Evolutionary conservation across 2,113 vertebrate species (phyloP).

Genomic region (Odocoileus hemionus): DNA sequence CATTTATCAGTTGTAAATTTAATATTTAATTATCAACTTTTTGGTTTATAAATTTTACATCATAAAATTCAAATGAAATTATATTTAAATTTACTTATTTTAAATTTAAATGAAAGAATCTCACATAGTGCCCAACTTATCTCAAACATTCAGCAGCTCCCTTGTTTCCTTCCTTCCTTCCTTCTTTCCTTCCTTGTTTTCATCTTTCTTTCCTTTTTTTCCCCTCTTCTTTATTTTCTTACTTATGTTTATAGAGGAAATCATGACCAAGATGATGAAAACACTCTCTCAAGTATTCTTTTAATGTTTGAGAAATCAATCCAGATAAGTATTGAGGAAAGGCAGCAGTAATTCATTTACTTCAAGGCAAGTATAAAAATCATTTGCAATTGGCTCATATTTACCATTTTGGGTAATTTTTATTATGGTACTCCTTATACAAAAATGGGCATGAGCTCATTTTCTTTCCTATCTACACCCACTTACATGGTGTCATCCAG

Average conservation of each 20-base stretch:
- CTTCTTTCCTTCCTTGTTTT: not conserved
- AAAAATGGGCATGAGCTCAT: constrained; percentile 15
- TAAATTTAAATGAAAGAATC: not conserved
- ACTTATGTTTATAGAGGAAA: not conserved
- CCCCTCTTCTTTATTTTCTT: not conserved
- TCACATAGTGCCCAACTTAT: not conserved
- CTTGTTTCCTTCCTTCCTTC: not conserved
- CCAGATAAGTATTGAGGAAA: not conserved
- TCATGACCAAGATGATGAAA: not conserved
- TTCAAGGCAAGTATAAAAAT: not conserved
- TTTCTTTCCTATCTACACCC: constrained; percentile 31
- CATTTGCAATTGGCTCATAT: not conserved
- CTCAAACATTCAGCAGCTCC: not conserved
- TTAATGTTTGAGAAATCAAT: not conserved
- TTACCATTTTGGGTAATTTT: constrained; percentile 22
- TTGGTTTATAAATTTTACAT: not conserved
- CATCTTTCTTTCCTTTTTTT: not conserved
- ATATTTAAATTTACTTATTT: not conserved
- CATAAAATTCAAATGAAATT: not conserved
- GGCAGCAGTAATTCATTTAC: not conserved
- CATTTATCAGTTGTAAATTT: not conserved
- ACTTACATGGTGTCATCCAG: constrained; percentile 6
- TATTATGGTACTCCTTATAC: not conserved
- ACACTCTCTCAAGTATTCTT: not conserved
- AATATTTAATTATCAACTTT: not conserved